Evolutionary conservation across 2,888 invertebrate species (phyloP), one percentile per base, ranked within the genome.

Genomic region (Lithophane socia): DNA sequence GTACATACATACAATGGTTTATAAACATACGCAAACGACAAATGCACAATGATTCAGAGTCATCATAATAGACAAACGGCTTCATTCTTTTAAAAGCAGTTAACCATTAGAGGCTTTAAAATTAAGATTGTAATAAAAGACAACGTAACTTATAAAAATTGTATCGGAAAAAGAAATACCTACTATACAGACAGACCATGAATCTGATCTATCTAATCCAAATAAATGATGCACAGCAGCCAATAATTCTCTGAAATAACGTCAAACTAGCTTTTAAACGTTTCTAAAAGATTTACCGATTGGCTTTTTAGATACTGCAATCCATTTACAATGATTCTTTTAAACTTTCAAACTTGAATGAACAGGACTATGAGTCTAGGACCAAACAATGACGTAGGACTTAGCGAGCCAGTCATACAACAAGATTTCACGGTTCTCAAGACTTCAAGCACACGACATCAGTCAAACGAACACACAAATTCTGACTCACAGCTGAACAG

Each of bases 401-500:
- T 13, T 37, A 66, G 13, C 10, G 7, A 21, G 16, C 4, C 21
- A 66, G 24, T 42, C 49, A 63, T 13, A 9, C 21, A 68, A 42
- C 12, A 47, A 58, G 3, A 66, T 37, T 71, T 66, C 60, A 65
- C 42, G 47, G 84, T 66, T 37, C 49, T 67, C 18, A 54, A 56
- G 58, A 63, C n/a, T 18, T 83, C 37, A 69, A n/a, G 49, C 24
- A 56, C 68, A 65, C 21, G 61, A 13, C 42, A 83, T 47, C 56
- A 78, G n/a, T 66, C 69, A 67, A 69, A 79, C 61, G 29, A 76
- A 69, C 76, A 73, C 70, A 76, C 68, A 70, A 37, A 64, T 65
- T 69, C 63, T 88, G 83, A 88, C 78, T 89, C 88, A 88, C 79
- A 68, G 73, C 13, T 67, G 68, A 78, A 70, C 75, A 79, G 80